Conservation (phyloP, 2,113 vertebrate genomes). For the Limanda limanda region DNA sequence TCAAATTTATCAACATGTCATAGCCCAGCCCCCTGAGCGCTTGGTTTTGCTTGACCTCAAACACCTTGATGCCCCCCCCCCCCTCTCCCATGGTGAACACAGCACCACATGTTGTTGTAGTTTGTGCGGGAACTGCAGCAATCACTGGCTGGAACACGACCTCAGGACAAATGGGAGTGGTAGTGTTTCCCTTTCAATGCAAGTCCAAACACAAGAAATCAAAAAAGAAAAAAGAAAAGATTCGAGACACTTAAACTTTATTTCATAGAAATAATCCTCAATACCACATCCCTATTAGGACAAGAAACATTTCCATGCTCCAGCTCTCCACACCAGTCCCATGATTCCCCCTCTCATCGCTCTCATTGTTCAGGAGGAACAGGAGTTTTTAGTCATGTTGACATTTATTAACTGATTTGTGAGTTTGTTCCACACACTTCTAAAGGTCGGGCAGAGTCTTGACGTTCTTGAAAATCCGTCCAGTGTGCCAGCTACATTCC, state of each 20-base stretch:
- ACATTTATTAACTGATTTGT: slow-evolving; percentile 61
- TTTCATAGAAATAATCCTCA: no score
- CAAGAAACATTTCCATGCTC: slow-evolving; percentile 55
- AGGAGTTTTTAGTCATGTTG: slow-evolving; percentile 49
- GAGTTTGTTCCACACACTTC: slow-evolving; percentile 63
- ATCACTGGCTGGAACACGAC: slow-evolving; percentile 26
- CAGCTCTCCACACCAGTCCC: slow-evolving; percentile 51
- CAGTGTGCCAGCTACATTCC: slow-evolving; percentile 55
- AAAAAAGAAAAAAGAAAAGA: slow-evolving; percentile 41
- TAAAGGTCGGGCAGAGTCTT: slow-evolving; percentile 61
- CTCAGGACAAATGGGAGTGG: slow-evolving; percentile 51
- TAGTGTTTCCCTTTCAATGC: slow-evolving; percentile 50
- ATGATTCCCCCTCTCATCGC: slow-evolving; percentile 53
- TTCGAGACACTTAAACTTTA: slow-evolving; percentile 25
- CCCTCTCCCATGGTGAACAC: slow-evolving; percentile 2
- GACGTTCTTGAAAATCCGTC: slow-evolving; percentile 62
- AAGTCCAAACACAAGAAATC: slow-evolving; percentile 51
- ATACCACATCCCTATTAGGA: slow-evolving; percentile 33
- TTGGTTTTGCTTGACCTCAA: slow-evolving; percentile 48
- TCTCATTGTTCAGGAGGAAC: slow-evolving; percentile 53
- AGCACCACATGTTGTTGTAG: slow-evolving; percentile 21
- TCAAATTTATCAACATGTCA: slow-evolving; percentile 64
- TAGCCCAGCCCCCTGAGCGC: slow-evolving; percentile 45
- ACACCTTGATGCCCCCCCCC: slow-evolving; percentile 40
- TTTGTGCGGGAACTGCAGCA: slow-evolving; percentile 48